Evolutionary conservation across 2,113 vertebrate genomes (phyloP), one percentile per base, ranked within the genome.

Genomic region (Dasyprocta punctata): DNA sequence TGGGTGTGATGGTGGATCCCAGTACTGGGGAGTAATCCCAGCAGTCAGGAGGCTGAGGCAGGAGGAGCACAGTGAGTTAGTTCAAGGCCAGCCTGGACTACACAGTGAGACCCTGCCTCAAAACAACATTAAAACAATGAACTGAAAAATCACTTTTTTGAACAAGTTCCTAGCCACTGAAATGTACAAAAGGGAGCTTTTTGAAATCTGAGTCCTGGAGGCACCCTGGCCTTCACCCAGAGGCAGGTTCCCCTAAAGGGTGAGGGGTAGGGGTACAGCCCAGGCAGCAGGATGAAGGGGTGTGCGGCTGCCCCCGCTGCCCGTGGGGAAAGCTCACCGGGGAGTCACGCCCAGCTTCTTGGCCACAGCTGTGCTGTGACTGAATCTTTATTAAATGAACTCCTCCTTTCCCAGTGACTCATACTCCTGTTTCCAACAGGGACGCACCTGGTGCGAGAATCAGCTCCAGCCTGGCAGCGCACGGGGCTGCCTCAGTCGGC

Each of bases 371-470:
- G 84, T 82, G 14, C 78, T 85, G 67, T 38, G 49, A 47, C 36
- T 56, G 92, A 95, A 89, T 94, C 80, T 88, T 73, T 89, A 84
- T 41, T 95, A 75, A 97, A 95, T 33, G 3, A 97, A 97, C 96
- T 33, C 77, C 67, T 80, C 33, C 90, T 92, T 90, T 63, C 63
- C 86, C 82, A 77, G 89, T 94, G 95, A 96, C 92, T 97, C 96
- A 86, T 16, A 52, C 11, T 47, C 47, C 90, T 47, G 24, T 88
- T 94, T 30, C 38, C 41, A 92, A 86, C 82, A 38, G 67, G 82
- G 82, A 91, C 2, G 22, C 77, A 56, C 47, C 63, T 1, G 10
- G 92, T 93, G 97, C 96, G 93, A 93, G 92, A 98, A 97, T 63
- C 24, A 41, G 52, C 54, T 92, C 90, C 85, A 63, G 77, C 92